Conservation (phyloP, 2,797 vertebrate species). For the Myotis planiceps region DNA sequence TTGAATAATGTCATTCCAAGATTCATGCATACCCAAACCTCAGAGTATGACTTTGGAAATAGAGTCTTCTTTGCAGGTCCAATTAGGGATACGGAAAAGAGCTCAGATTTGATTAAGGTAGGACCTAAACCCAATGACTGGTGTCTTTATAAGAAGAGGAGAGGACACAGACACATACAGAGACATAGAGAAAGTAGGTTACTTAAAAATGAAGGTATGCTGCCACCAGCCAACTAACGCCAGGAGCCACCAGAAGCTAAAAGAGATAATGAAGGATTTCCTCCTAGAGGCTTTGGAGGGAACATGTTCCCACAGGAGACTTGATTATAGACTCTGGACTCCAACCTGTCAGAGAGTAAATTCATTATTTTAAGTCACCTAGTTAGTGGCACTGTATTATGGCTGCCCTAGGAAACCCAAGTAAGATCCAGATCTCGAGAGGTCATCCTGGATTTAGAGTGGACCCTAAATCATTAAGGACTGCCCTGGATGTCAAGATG, state of each 20-base stretch:
- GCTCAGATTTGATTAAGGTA: background rate
- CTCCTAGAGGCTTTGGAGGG: background rate
- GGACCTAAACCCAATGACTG: background rate
- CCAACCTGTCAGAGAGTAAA: background rate
- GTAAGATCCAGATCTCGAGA: background rate
- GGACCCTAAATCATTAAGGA: background rate
- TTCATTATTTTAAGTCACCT: background rate
- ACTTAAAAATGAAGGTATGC: background rate
- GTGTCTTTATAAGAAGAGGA: background rate
- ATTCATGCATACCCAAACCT: background rate
- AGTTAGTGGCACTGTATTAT: background rate
- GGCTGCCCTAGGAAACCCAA: background rate
- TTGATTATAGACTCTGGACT: background rate
- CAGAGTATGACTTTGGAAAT: background rate
- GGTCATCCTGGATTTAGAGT: background rate
- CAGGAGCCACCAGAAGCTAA: background rate
- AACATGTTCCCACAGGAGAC: background rate
- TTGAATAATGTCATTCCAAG: background rate
- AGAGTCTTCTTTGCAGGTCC: background rate
- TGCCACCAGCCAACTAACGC: background rate
- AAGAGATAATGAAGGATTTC: background rate
- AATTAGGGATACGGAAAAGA: background rate
- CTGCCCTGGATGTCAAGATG: background rate
- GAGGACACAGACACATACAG: background rate
- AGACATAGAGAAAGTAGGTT: background rate